Conservation (phyloP, 2,888 invertebrate species). For the Coenonympha arcania region DNA sequence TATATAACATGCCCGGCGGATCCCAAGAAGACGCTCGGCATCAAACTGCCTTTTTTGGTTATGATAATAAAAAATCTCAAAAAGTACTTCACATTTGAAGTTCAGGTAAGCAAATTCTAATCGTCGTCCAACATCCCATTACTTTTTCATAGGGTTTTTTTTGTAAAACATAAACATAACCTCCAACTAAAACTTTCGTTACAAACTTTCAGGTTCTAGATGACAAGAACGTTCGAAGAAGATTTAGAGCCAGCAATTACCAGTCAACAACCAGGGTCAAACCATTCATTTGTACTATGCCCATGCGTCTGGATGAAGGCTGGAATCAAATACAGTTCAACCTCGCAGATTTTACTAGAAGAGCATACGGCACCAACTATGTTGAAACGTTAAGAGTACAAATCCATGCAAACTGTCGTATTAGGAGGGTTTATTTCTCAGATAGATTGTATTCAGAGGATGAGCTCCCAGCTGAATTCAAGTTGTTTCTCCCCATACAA, state of each 20-base stretch:
- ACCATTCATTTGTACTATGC: slow-evolving; percentile 98
- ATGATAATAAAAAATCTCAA: slow-evolving; percentile 97
- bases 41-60: slow-evolving; percentile 93
- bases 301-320: slow-evolving; percentile 93
- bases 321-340: slow-evolving; percentile 98
- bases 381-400: slow-evolving; percentile 92
- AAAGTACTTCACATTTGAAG: slow-evolving; percentile 95
- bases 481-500: slow-evolving; percentile 94
- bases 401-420: slow-evolving; percentile 96
- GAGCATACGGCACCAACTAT: slow-evolving; percentile 97
- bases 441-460: slow-evolving; percentile 95
- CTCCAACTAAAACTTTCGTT: background rate
- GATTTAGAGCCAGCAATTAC: slow-evolving; percentile 94
- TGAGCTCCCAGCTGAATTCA: slow-evolving; percentile 95
- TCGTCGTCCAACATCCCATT: background rate
- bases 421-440: slow-evolving; percentile 91
- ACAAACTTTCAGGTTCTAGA: slow-evolving; percentile 83
- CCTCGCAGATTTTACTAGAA: slow-evolving; percentile 91
- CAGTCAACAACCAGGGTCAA: slow-evolving; percentile 95
- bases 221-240: slow-evolving; percentile 91
- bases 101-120: slow-evolving; percentile 80
- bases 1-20: slow-evolving; percentile 94
- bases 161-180: slow-evolving; percentile 1
- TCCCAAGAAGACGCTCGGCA: slow-evolving; percentile 90
- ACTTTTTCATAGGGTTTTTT: background rate